phyloP scores from a whole-genome alignment of 92 coral and sea anemone species.

The Bergia puertoricense region DNA sequence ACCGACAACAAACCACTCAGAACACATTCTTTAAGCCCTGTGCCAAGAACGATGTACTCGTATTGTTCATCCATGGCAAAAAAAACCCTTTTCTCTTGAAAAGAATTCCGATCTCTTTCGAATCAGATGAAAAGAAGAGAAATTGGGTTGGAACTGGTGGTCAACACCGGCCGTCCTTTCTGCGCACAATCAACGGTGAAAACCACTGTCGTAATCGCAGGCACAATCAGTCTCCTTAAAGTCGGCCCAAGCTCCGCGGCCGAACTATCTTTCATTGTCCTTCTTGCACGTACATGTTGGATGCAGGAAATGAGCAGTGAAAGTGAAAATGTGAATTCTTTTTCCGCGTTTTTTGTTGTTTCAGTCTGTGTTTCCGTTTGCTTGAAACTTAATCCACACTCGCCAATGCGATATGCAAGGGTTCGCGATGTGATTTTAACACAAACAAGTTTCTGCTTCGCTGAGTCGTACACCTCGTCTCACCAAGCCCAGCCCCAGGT shows the following conservation, averaged over 20 bases:
- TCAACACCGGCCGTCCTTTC: conserved; percentile 12
- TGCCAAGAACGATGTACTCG: conserved; percentile 89
- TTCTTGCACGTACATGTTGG: neutral
- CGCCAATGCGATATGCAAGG: neutral
- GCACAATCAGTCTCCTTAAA: too few relatives aligned
- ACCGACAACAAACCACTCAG: conserved; percentile 88
- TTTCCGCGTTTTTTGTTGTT: neutral
- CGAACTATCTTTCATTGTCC: neutral
- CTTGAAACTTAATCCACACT: too few relatives aligned
- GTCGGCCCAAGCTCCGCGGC: too few relatives aligned
- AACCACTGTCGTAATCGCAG: conserved; percentile 11
- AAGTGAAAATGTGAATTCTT: neutral
- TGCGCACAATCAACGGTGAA: conserved; percentile 11
- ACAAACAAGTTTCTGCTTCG: too few relatives aligned
- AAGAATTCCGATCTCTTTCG: neutral
- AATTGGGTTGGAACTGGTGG: conserved; percentile 30
- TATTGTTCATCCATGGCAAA: conserved; percentile 79
- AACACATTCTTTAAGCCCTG: conserved; percentile 97
- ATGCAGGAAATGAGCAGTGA: neutral
- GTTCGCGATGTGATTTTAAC: too few relatives aligned
- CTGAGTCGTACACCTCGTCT: too few relatives aligned
- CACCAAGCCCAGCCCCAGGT: too few relatives aligned
- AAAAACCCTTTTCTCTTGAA: neutral
- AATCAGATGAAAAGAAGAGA: conserved; percentile 32
- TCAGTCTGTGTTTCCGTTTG: neutral